Evolutionary conservation across 2,888 invertebrate species (phyloP).

Genomic region (Empis stercorea): DNA sequence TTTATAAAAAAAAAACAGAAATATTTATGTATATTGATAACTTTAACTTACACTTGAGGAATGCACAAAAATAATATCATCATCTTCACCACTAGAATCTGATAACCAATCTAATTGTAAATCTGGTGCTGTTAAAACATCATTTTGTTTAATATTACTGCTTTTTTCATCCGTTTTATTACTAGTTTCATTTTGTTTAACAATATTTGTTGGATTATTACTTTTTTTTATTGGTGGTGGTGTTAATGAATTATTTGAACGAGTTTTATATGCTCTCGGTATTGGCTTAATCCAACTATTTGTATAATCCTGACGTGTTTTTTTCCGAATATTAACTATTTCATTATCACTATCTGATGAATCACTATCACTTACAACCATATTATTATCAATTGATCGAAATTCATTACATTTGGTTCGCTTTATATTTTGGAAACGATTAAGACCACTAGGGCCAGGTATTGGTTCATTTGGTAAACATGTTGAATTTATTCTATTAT

Average conservation of each 20-base stretch:
- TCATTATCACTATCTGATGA: background rate
- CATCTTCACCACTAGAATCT: conserved; percentile 47
- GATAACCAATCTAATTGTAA: conserved; percentile 65
- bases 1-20: background rate
- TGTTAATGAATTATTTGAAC: background rate
- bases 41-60: conserved; percentile 20
- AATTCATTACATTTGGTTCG: background rate
- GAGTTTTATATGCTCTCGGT: background rate
- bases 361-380: conserved; percentile 9
- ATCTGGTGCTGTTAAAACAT: conserved; percentile 40
- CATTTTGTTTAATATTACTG: too few relatives aligned
- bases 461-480: conserved; percentile 8
- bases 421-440: conserved; percentile 2
- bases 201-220: too few relatives aligned
- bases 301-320: too few relatives aligned
- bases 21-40: background rate
- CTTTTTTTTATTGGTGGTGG: conserved; percentile 1
- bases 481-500: background rate
- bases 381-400: background rate
- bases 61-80: conserved; percentile 41
- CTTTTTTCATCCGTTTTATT: too few relatives aligned
- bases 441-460: conserved; percentile 14
- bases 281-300: too few relatives aligned
- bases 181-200: too few relatives aligned
- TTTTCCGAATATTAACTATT: too few relatives aligned